Evolutionary conservation across 2,888 invertebrate species (phyloP).

Genomic region (Craniophora ligustri): DNA sequence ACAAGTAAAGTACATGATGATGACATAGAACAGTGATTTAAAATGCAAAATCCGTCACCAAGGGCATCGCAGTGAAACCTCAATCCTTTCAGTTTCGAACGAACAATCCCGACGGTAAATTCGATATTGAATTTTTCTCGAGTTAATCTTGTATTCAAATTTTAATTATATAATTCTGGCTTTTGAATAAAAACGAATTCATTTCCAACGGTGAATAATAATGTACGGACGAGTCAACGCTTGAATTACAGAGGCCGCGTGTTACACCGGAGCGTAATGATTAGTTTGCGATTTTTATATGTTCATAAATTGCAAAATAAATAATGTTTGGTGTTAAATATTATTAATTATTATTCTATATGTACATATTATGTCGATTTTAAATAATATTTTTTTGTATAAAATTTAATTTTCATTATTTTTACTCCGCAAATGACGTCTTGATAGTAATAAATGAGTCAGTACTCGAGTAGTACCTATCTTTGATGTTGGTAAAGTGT

Average conservation of each 20-base stretch:
- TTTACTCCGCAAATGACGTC: too few relatives aligned
- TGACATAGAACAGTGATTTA: too few relatives aligned
- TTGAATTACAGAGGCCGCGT: slow-evolving; percentile 66
- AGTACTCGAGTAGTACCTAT: too few relatives aligned
- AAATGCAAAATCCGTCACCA: slow-evolving; percentile 2
- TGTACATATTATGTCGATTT: too few relatives aligned
- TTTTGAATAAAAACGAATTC: slow-evolving; percentile 87
- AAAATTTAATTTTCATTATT: too few relatives aligned
- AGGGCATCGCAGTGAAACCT: neutral
- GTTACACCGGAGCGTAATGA: slow-evolving; percentile 70
- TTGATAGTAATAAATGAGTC: too few relatives aligned
- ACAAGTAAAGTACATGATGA: too few relatives aligned
- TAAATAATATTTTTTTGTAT: too few relatives aligned
- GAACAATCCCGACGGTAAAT: slow-evolving; percentile 63
- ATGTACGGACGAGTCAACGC: slow-evolving; percentile 70
- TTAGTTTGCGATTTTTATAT: slow-evolving; percentile 30
- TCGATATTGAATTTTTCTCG: slow-evolving; percentile 81
- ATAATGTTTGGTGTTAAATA: too few relatives aligned
- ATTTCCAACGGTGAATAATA: slow-evolving; percentile 85
- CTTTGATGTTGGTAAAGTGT: too few relatives aligned
- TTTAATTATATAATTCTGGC: slow-evolving; percentile 87
- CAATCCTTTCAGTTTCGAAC: slow-evolving; percentile 56
- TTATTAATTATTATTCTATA: too few relatives aligned
- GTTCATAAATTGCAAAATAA: neutral
- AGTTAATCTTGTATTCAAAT: slow-evolving; percentile 87